Evolutionary conservation across 2,888 invertebrate genomes (phyloP).

Genomic region (Cephus sareptanus): DNA sequence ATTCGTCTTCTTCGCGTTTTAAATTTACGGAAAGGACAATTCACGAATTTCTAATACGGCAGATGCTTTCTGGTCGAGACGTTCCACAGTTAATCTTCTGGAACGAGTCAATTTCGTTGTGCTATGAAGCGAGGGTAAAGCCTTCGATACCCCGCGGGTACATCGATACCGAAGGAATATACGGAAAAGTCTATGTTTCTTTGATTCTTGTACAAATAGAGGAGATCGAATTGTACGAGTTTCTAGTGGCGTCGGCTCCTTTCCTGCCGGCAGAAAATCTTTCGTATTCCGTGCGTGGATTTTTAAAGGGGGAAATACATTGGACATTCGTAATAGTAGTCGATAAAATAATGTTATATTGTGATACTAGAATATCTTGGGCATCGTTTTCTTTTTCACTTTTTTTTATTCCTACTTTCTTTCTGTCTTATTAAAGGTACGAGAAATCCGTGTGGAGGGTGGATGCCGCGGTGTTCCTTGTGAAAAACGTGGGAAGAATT

Average conservation of each 20-base stretch:
- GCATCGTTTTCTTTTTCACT: neutral
- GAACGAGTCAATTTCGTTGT: constrained; percentile 55
- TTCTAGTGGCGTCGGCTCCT: neutral
- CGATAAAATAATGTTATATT: neutral
- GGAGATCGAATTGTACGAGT: neutral
- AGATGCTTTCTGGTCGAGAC: neutral
- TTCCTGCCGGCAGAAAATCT: neutral
- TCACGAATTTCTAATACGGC: neutral
- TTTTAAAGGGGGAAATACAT: neutral
- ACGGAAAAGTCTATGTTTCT: neutral
- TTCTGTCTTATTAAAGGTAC: neutral
- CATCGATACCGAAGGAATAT: neutral
- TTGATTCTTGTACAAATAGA: neutral
- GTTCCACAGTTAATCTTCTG: constrained; percentile 41
- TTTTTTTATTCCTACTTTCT: neutral
- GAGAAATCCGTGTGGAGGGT: neutral
- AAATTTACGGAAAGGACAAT: neutral
- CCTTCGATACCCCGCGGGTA: constrained; percentile 33
- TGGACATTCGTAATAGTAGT: neutral
- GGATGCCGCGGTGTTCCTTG: neutral
- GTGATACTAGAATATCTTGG: neutral
- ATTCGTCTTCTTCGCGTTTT: neutral
- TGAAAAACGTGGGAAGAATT: constrained; percentile 35
- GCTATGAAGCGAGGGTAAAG: constrained; percentile 49
- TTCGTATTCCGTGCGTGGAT: neutral